Evolutionary conservation across 23 tunicate species (phyloP), one percentile per base, ranked within the genome.

Genomic region (Corella eumyota): DNA sequence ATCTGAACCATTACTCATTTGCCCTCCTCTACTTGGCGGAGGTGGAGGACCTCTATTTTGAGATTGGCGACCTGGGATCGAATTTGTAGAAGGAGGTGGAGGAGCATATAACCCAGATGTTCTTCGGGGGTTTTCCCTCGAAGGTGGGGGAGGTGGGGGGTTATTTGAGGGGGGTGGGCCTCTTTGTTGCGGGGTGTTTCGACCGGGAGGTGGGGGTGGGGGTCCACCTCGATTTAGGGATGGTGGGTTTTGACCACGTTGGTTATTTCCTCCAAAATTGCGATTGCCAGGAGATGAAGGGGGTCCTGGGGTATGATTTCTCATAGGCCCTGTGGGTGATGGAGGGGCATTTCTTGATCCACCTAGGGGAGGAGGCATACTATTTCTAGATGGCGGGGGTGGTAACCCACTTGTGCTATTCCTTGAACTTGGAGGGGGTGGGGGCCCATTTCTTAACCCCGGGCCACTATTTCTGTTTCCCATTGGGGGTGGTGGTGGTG

Each of bases 121-220:
- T 30, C 51, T 37, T 2, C 71, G 80, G 38, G 58, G 23, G 2
- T 24, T n/a, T 4, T 64, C 71, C 44, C 77, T 31, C 0, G 62
- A 37, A 1, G 80, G 69, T 36, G 82, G 82, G 1, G 82, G 82
- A 13, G 82, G 82, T 30, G 66, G 74, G 7, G 74, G 74, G 22
- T 34, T 34, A 6, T 22, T 17, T 15, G 67, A 34, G 31, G 68
- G 68, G 4, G 55, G 47, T 25, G 40, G 40, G 25, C 54, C 30
- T 4, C 27, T 23, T 25, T 54, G 32, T 4, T 45, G 65, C 1
- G 65, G 32, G 45, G 25, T 35, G 46, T 33, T 60, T 34, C 65
- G 4, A 9, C 45, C 33, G 23, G 11, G 11, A 19, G 57, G 57
- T 51, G 57, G 57, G 22, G 57, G 57, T 7, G 57, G 57, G 22